Evolutionary conservation across 2,113 vertebrate genomes (phyloP).

Genomic region (Nesogale talazaci): DNA sequence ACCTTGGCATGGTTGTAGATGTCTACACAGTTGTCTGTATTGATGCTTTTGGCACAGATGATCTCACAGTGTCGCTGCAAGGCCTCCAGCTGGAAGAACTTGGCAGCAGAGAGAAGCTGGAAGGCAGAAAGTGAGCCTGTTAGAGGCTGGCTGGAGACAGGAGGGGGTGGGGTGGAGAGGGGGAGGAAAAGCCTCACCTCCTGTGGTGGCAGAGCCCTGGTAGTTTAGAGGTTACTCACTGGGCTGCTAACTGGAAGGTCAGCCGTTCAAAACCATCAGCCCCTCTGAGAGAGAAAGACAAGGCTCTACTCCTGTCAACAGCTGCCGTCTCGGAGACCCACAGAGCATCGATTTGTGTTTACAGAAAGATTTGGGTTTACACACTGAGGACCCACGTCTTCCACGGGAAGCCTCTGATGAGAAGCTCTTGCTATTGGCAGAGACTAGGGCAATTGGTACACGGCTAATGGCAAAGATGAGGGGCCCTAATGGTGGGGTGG

Average conservation of each 20-base stretch:
- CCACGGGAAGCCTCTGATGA: background rate
- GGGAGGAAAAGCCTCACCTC: background rate
- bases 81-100: slow-evolving; percentile 98
- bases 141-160: background rate
- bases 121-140: slow-evolving; percentile 60
- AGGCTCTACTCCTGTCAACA: too few species aligned
- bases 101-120: slow-evolving; percentile 97
- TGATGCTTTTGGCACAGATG: slow-evolving; percentile 98
- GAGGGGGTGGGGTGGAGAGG: too few species aligned
- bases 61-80: slow-evolving; percentile 99
- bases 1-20: slow-evolving; percentile 99
- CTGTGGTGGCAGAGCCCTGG: background rate
- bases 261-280: background rate
- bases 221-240: background rate
- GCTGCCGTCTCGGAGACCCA: background rate
- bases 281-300: too few species aligned
- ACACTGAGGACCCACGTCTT: background rate
- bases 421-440: background rate
- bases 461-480: too few species aligned
- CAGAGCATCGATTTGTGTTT: background rate
- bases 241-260: background rate
- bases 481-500: background rate
- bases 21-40: slow-evolving; percentile 97
- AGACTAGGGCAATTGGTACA: background rate
- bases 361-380: background rate